Percentiles rank a stretch among this genome's conserved stretches.
Conservation (phyloP, 1,140 invertebrate genomes). For the Drosophila pseudoobscura region DNA sequence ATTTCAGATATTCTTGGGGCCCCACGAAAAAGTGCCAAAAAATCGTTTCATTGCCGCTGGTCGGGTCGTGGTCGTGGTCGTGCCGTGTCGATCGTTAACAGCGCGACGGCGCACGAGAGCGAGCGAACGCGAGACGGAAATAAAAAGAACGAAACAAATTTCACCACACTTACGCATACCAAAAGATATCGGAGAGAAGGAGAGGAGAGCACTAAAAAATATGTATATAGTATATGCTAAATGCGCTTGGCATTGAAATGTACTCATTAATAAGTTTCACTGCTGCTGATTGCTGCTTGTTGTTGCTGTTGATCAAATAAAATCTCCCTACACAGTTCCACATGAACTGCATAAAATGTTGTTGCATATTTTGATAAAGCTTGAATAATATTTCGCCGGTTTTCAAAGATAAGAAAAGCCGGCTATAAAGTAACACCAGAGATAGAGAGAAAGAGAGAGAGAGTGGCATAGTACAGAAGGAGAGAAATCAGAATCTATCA, state of each 20-base stretch:
- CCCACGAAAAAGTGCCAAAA: conserved; percentile 72
- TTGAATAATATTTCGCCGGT: conserved; percentile 60
- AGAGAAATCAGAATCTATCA: not conserved
- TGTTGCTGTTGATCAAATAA: no score
- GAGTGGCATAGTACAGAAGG: conserved; percentile 1
- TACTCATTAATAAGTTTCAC: not conserved
- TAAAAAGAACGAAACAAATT: conserved; percentile 65
- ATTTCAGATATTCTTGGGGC: conserved; percentile 50
- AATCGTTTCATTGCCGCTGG: conserved; percentile 6
- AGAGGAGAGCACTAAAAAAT: conserved; percentile 16
- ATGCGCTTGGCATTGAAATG: conserved; percentile 66
- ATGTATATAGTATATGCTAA: conserved; percentile 25
- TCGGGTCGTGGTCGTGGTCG: conserved; percentile 8
- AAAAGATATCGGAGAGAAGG: conserved; percentile 17
- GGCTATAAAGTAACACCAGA: conserved; percentile 38
- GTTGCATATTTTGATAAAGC: conserved; percentile 39
- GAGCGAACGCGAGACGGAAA: conserved; percentile 59
- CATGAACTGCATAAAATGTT: conserved; percentile 10
- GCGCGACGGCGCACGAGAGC: conserved; percentile 19
- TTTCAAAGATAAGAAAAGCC: conserved; percentile 67
- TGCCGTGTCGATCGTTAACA: conserved; percentile 62
- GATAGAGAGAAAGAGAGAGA: conserved; percentile 23
- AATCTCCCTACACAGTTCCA: no score
- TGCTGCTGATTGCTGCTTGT: no score
- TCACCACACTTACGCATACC: conserved; percentile 50